A percentile compares a stretch with the other conserved stretches of the same genome.
Evolutionary conservation across 2,888 invertebrate genomes (phyloP).

Genomic region (Aphodius granarius): DNA sequence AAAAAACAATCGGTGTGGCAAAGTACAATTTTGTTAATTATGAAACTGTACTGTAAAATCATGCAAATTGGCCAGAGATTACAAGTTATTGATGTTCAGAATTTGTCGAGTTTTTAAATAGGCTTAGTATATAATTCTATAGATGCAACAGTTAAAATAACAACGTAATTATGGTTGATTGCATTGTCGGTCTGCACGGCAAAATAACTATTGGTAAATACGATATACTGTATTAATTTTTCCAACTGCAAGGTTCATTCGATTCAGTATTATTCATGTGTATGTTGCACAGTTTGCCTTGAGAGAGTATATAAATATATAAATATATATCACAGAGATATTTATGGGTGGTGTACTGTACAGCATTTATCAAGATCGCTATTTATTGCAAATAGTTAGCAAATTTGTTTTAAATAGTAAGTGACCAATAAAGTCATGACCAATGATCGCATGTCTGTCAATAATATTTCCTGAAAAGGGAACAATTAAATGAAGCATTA

Average conservation of each 20-base stretch:
- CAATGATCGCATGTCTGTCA: too few relatives aligned
- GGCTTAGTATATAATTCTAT: too few relatives aligned
- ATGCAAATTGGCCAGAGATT: too few relatives aligned
- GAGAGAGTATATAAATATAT: slow-evolving; percentile 9
- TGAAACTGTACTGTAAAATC: too few relatives aligned
- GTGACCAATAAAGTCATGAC: neutral
- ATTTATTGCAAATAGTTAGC: neutral
- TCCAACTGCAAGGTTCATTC: neutral
- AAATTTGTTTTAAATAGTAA: neutral
- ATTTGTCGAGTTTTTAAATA: too few relatives aligned
- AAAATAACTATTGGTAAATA: neutral
- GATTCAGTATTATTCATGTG: slow-evolving; percentile 13
- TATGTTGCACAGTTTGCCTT: slow-evolving; percentile 5
- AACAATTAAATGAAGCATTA: neutral
- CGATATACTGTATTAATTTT: neutral
- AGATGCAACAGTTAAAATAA: neutral
- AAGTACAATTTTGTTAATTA: neutral
- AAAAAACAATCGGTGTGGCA: neutral
- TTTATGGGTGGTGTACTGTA: neutral
- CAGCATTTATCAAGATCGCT: neutral
- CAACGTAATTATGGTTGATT: neutral
- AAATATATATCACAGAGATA: slow-evolving; percentile 7
- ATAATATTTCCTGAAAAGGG: neutral
- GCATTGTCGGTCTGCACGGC: neutral
- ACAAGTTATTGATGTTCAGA: too few relatives aligned